Base-by-base conservation (phyloP, 2,888 invertebrate genomes). In the Ormyrus pomaceus region DNA sequence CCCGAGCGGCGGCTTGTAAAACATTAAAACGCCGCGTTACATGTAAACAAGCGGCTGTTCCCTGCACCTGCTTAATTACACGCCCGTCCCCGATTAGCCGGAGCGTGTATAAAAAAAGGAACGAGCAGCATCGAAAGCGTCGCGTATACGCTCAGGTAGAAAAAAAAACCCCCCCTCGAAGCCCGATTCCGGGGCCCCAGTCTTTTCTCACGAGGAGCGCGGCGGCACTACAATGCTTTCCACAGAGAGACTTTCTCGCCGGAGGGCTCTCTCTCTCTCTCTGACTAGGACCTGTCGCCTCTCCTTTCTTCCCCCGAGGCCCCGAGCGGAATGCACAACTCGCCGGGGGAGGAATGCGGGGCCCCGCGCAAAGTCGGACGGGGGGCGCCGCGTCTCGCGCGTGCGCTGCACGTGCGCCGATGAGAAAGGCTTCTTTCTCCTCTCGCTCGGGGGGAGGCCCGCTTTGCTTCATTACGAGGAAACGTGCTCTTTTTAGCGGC, bases 271-370 rank as follows among this genome's bases (percentile, higher is more conserved):
- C 50, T 70, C 6, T 46, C 11, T 34, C 19, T 10, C 45, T 46
- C 34, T 59, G 53, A n/a, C 65, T 72, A 72, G 72, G 78, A 78
- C 78, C 72, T 78, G 78, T 78, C 72, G 78, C 55, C 59, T 50
- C 7, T 6, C 6, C 9, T 51, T 51, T 11, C 58, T 34, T 13
- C n/a, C 46, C 46, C 68, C 13, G 53, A 65, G 58, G 34, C 8
- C 13, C 6, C 53, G 45, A 7, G 6, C 6, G 53, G 13, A 11
- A 2, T 6, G 50, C 13, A 51, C 9, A 34, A 34, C 13, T 68
- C 11, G 65, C 9, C 34, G 34, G n/a, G 51, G 19, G 13, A 51
- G 51, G 65, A 65, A 65, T 65, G 65, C 51, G 50, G 65, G 34
- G 45, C 45, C 61, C 45, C 58, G n/a, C 6, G 58, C 46, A 34